These are phyloP conservation scores for Lasiurus cinereus DNA, from an alignment of 2,113 vertebrate genomes.

Conservation along the genomic window DNA sequence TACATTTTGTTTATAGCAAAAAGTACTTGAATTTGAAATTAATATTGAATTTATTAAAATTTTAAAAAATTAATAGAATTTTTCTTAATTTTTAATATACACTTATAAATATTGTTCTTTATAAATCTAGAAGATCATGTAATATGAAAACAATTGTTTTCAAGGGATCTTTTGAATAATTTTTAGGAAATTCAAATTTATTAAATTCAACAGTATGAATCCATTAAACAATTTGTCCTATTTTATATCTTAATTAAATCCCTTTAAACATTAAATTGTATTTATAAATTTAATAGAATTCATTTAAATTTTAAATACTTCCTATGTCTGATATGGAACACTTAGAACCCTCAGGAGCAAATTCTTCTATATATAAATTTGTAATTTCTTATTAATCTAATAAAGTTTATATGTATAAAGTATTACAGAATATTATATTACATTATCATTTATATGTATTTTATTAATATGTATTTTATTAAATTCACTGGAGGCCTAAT, in stretches of 20 bases:
- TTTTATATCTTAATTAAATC: neutral
- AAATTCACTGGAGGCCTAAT: neutral
- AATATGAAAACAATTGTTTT: constrained; percentile 9
- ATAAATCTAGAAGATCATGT: neutral
- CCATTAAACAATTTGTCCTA: neutral
- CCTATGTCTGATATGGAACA: neutral
- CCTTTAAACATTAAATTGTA: neutral
- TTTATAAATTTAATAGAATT: constrained; percentile 3
- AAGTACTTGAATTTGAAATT: constrained; percentile 17
- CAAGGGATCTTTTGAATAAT: neutral
- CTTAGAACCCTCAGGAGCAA: neutral
- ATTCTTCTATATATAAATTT: neutral
- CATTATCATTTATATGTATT: neutral
- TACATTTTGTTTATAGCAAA: neutral
- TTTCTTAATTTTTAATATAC: constrained; percentile 22
- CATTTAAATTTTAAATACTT: constrained; percentile 1
- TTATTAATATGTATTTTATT: neutral
- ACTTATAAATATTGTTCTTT: neutral
- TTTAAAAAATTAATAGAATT: neutral
- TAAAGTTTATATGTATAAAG: neutral
- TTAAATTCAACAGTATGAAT: neutral
- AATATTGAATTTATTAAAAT: neutral
- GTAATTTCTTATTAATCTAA: neutral
- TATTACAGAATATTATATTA: neutral
- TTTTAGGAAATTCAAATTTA: constrained; percentile 23